phyloP scores from a whole-genome alignment of 2,113 vertebrate genomes.

The human region GRCh38 chr2:18547001-18547500 shows the following conservation, averaged over 20 bases:
- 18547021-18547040: slow-evolving; percentile 23
- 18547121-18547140: neutral
- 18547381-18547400: slow-evolving; percentile 17
- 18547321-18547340: neutral
- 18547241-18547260: neutral
- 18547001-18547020: slow-evolving; percentile 33
- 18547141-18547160: neutral
- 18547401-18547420: slow-evolving; percentile 14
- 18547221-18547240: neutral
- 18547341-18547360: neutral
- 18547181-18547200: neutral
- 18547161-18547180: neutral
- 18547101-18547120: neutral
- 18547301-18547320: neutral
- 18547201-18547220: neutral
- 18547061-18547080: neutral
- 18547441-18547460: slow-evolving; percentile 34
- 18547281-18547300: neutral
- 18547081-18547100: neutral
- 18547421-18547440: slow-evolving; percentile 22
- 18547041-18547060: neutral
- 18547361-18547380: neutral
- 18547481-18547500: slow-evolving; percentile 41
- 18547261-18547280: neutral
- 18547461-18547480: neutral